Conservation (phyloP, 2,797 vertebrate genomes). For the Sciurus carolinensis region DNA sequence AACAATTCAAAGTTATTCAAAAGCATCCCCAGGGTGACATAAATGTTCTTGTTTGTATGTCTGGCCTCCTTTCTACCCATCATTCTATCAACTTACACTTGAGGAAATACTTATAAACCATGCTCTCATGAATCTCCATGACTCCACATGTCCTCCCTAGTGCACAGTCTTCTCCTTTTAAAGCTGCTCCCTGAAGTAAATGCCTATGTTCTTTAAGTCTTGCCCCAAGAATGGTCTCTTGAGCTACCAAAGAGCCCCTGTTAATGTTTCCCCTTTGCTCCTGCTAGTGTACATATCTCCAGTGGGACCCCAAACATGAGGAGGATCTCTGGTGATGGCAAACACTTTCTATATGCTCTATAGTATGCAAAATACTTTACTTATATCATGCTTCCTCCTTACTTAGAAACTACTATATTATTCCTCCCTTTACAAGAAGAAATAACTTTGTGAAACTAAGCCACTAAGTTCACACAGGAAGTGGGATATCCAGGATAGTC, state of each 20-base stretch:
- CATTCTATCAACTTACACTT: not conserved
- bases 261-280: not conserved
- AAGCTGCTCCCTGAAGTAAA: not conserved
- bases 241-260: not conserved
- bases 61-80: not conserved
- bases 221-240: not conserved
- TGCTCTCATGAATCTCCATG: not conserved
- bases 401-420: not conserved
- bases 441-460: not conserved
- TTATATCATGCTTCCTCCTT: not conserved
- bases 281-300: not conserved
- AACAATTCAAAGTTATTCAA: slow-evolving; percentile 6
- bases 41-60: not conserved
- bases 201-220: not conserved
- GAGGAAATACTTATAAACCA: not conserved
- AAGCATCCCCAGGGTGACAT: not conserved
- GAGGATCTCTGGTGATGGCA: not conserved
- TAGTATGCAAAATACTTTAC: not conserved
- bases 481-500: not conserved
- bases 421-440: not conserved
- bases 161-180: not conserved
- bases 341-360: not conserved
- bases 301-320: not conserved
- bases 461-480: not conserved
- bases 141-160: not conserved